These are phyloP conservation scores for Meteorus sp. DNA, from an alignment of 1,140 invertebrate species.

Conservation along the genomic window DNA sequence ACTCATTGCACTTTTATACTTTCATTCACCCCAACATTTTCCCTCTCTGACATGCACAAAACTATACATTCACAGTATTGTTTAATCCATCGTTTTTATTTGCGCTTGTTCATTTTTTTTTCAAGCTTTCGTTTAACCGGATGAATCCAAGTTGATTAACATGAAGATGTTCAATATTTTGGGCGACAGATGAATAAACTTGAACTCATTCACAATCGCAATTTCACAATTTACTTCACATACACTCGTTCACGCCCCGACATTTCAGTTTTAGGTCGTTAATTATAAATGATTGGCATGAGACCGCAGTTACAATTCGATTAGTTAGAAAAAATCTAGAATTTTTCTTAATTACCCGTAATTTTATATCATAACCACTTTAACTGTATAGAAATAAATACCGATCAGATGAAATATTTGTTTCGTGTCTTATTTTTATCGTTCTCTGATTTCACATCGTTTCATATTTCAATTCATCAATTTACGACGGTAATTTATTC, in stretches of 20 bases:
- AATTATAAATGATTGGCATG: constrained; percentile 46
- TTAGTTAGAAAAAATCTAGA: constrained; percentile 59
- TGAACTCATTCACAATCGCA: background rate
- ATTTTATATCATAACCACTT: constrained; percentile 58
- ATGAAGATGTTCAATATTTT: too few species aligned
- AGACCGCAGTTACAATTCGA: constrained; percentile 46
- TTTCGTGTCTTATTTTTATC: constrained; percentile 42
- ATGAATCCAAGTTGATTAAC: too few species aligned
- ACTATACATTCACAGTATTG: too few species aligned
- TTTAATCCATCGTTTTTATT: too few species aligned
- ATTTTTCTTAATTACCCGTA: constrained; percentile 59
- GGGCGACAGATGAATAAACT: too few species aligned
- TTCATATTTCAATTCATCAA: background rate
- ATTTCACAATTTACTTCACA: background rate
- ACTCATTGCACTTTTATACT: too few species aligned
- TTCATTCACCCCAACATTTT: too few species aligned
- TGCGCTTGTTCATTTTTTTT: too few species aligned
- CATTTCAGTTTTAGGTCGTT: constrained; percentile 42
- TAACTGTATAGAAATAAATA: constrained; percentile 43
- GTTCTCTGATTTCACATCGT: background rate
- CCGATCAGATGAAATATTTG: too few species aligned
- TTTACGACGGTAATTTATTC: constrained; percentile 8
- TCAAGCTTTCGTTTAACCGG: too few species aligned
- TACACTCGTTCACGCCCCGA: constrained; percentile 30
- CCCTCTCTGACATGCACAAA: too few species aligned